phyloP scores from a whole-genome alignment of 2,113 vertebrate species.

The Columba janthina region DNA sequence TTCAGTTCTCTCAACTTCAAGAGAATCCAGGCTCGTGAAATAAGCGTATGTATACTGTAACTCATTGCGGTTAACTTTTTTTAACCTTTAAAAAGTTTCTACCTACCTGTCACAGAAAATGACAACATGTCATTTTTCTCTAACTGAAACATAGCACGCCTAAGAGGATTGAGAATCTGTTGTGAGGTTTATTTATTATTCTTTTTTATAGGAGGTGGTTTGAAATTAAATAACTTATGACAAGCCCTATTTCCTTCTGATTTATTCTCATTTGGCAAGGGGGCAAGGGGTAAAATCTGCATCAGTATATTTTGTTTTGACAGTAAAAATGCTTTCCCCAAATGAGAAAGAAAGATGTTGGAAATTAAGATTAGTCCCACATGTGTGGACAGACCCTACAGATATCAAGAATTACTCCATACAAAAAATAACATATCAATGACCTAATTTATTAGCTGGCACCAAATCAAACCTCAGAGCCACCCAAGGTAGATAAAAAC shows the following conservation, averaged over 20 bases:
- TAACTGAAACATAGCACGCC: neutral
- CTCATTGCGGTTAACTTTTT: neutral
- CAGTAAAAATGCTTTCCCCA: neutral
- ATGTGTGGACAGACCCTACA: neutral
- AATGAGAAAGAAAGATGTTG: neutral
- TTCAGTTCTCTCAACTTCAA: neutral
- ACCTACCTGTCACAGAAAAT: neutral
- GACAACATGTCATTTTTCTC: neutral
- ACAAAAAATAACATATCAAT: constrained; percentile 6
- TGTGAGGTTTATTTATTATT: neutral
- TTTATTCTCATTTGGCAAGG: neutral
- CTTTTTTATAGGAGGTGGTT: neutral
- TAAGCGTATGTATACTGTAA: neutral
- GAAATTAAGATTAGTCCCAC: neutral
- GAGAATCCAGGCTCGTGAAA: neutral
- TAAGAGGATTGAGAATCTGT: neutral
- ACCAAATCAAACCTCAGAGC: constrained; percentile 31
- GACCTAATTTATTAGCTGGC: constrained; percentile 52
- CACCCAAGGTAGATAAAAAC: constrained; percentile 29
- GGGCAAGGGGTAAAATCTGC: neutral
- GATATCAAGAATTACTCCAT: neutral
- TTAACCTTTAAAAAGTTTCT: neutral
- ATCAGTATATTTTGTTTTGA: neutral
- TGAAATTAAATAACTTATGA: neutral
- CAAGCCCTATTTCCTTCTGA: neutral